phyloP scores from a whole-genome alignment of 2,888 invertebrate species.

The Axea sp. region DNA sequence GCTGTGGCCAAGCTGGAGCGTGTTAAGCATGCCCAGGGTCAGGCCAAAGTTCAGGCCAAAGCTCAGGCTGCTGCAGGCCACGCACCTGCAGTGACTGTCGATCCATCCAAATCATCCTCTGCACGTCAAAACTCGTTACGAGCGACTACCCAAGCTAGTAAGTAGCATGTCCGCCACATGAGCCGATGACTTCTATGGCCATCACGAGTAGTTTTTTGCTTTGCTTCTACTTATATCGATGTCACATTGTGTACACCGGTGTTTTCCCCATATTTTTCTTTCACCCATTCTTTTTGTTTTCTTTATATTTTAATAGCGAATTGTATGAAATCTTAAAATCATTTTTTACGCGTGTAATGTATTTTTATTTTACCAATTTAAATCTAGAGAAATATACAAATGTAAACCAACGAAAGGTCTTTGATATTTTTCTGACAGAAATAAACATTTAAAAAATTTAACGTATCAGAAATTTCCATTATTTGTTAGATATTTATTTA shows the following conservation, averaged over 20 bases:
- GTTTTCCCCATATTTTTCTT: not conserved
- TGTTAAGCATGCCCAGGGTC: constrained; percentile 72
- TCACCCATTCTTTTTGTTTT: not conserved
- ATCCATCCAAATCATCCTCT: constrained; percentile 77
- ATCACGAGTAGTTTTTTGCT: constrained; percentile 33
- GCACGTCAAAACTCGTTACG: constrained; percentile 76
- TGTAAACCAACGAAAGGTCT: no score
- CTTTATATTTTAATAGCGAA: no score
- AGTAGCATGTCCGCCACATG: constrained; percentile 74
- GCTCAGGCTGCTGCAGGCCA: constrained; percentile 68
- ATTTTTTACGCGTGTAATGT: no score
- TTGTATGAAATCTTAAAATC: no score
- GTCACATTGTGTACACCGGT: not conserved
- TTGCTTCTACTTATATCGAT: constrained; percentile 27
- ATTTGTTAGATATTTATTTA: no score
- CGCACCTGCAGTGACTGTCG: constrained; percentile 69
- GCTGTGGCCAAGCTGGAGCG: constrained; percentile 76
- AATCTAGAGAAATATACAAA: no score
- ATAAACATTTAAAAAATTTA: no score
- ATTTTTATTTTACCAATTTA: no score
- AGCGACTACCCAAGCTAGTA: constrained; percentile 78
- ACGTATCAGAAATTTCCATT: no score
- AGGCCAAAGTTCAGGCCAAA: constrained; percentile 71
- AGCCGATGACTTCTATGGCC: constrained; percentile 8
- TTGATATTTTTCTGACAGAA: no score